These are phyloP conservation scores for Drosophila nigricruria DNA, from an alignment of 2,888 invertebrate species.

Conservation along the genomic window DNA sequence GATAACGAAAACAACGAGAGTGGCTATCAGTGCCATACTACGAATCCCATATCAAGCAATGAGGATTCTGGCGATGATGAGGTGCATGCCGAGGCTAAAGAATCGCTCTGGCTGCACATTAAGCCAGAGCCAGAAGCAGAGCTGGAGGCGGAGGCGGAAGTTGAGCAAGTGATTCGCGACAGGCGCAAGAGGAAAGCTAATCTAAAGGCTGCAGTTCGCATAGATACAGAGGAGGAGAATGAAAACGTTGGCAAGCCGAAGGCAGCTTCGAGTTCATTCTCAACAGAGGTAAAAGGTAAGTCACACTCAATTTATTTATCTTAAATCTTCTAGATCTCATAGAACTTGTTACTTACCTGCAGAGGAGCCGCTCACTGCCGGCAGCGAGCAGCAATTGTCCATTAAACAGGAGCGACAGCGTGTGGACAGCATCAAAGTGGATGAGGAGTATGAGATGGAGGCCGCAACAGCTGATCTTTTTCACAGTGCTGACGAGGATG, in stretches of 20 bases:
- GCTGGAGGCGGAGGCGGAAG: background rate
- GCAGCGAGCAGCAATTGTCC: slow-evolving; percentile 38
- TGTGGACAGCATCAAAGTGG: slow-evolving; percentile 34
- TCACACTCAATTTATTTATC: background rate
- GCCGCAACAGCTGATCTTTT: slow-evolving; percentile 8
- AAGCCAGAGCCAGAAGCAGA: slow-evolving; percentile 62
- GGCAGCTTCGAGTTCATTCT: background rate
- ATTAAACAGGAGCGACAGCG: slow-evolving; percentile 58
- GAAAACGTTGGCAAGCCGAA: background rate
- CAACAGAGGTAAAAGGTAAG: slow-evolving; percentile 49
- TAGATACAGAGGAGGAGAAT: slow-evolving; percentile 11
- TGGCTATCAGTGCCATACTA: slow-evolving; percentile 62
- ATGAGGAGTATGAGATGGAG: slow-evolving; percentile 31
- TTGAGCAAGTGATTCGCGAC: slow-evolving; percentile 20
- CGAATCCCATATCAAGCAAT: slow-evolving; percentile 82
- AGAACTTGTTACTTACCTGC: no score
- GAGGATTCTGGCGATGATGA: slow-evolving; percentile 69
- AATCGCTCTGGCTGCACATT: slow-evolving; percentile 66
- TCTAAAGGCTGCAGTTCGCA: background rate
- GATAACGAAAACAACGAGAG: slow-evolving; percentile 46
- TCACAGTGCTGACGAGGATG: slow-evolving; percentile 31
- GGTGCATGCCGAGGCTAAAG: slow-evolving; percentile 55
- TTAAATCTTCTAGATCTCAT: background rate
- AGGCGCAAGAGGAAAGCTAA: slow-evolving; percentile 34
- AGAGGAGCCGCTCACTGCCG: slow-evolving; percentile 49